Evolutionary conservation across 2,113 vertebrate species (phyloP).

Genomic region (Ascaphus truei): DNA sequence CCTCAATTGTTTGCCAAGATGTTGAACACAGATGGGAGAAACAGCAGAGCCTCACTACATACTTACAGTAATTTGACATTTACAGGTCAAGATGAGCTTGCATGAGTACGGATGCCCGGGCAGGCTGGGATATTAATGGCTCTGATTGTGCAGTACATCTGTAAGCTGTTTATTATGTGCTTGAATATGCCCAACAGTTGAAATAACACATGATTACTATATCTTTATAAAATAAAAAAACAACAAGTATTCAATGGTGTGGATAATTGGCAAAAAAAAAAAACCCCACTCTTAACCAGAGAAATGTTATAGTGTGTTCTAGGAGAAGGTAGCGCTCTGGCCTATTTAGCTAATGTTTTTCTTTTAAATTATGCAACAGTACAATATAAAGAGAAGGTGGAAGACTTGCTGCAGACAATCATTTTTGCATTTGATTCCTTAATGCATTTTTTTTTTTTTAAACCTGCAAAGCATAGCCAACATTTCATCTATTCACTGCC

Average conservation of each 20-base stretch:
- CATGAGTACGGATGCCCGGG: background rate
- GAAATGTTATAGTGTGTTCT: conserved; percentile 7
- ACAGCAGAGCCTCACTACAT: background rate
- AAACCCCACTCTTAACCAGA: background rate
- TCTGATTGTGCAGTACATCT: background rate
- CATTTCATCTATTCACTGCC: too few relatives aligned
- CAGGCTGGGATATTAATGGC: background rate
- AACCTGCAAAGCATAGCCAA: background rate
- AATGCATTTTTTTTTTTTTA: conserved; percentile 32
- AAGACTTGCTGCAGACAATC: background rate
- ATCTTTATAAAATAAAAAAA: background rate
- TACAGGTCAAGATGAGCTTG: conserved; percentile 14
- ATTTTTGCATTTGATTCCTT: conserved; percentile 9
- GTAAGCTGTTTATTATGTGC: conserved; percentile 14
- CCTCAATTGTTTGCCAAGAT: conserved; percentile 1
- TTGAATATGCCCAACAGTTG: background rate
- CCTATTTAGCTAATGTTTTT: conserved; percentile 33
- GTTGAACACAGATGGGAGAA: conserved; percentile 11
- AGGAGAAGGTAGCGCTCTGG: background rate
- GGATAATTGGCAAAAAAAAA: conserved; percentile 9
- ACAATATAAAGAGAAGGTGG: conserved; percentile 20
- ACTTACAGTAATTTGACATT: conserved; percentile 12
- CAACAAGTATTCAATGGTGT: background rate
- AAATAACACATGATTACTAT: conserved; percentile 8
- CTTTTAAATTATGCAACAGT: conserved; percentile 26